Evolutionary conservation across 2,888 invertebrate species (phyloP), one percentile per base, ranked within the genome.

Genomic region (Acleris emargana): DNA sequence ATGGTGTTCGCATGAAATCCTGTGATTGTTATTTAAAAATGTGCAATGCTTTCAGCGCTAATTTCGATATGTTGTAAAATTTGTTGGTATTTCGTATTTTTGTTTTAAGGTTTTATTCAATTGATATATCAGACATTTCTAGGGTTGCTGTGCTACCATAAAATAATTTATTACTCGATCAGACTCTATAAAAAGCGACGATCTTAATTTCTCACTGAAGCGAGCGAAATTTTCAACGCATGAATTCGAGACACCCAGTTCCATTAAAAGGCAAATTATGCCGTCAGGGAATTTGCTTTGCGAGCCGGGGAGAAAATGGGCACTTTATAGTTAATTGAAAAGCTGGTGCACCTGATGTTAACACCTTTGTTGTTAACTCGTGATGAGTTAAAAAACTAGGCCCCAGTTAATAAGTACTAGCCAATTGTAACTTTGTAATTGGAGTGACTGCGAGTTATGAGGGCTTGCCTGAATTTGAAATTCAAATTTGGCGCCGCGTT

Each of bases 321-420:
- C 58, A 58, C 42, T 43, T 42, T 18, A 54, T 42, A 55, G 54
- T 47, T 67, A 58, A 63, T 66, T 63, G 63, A 67, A 67, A 59
- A 67, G 50, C 38, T 42, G 11, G 43, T 38, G 54, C 61, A 61
- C 60, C 66, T 67, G 62, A 62, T 45, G 58, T 53, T 62, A 42
- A 67, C 57, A 58, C 67, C 66, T 61, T 62, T 49, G 54, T 58
- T 58, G 52, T 67, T 67, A 62, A 52, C 22, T 52, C 16, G 47
- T 52, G 49, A 45, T 60, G 49, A 54, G 52, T 59, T 50, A 38
- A 20, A 51, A 60, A 59, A 64, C 17, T n/a, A 20, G 22, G 7
- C 45, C 16, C 42, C 20, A 16, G 13, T 13, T 20, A 13, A 32
- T 32, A 53, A 28, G 32, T 53, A n/a, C 25, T n/a, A 18, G 43